These are phyloP conservation scores for Macrostomum cliftonense DNA, from an alignment of 2,888 invertebrate species.

Conservation along the genomic window DNA sequence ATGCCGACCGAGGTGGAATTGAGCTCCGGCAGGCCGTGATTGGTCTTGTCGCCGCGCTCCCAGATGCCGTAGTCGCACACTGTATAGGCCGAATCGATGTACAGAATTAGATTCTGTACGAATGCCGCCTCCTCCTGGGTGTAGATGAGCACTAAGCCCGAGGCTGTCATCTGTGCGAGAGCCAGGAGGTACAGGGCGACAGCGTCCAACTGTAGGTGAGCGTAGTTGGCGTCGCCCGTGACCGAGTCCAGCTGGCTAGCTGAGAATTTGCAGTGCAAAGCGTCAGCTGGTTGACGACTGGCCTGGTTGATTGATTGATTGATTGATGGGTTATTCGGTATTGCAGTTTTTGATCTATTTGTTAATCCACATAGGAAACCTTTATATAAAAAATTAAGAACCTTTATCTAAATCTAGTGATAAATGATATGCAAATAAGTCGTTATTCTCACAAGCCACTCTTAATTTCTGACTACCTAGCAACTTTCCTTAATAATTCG, in stretches of 20 bases:
- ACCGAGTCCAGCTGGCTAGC: slow-evolving; percentile 69
- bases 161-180: slow-evolving; percentile 96
- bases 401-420: no score
- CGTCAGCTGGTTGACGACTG: slow-evolving; percentile 62
- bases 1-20: slow-evolving; percentile 93
- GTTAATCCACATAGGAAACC: no score
- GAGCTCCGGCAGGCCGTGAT: slow-evolving; percentile 89
- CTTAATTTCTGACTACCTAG: no score
- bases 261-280: slow-evolving; percentile 84
- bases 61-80: slow-evolving; percentile 81
- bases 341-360: no score
- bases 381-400: no score
- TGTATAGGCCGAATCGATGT: slow-evolving; percentile 83
- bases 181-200: slow-evolving; percentile 78
- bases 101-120: slow-evolving; percentile 94
- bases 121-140: slow-evolving; percentile 94
- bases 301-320: slow-evolving; percentile 20
- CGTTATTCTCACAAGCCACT: no score
- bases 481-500: no score
- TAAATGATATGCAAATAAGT: no score
- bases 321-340: no score
- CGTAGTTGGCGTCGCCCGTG: slow-evolving; percentile 89
- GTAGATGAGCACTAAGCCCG: slow-evolving; percentile 52
- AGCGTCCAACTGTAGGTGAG: slow-evolving; percentile 91
- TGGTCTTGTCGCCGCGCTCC: slow-evolving; percentile 98